A percentile compares a stretch with the other conserved stretches of the same genome.
Evolutionary conservation across 2,888 invertebrate genomes (phyloP).

Genomic region (Plebejus melissa): DNA sequence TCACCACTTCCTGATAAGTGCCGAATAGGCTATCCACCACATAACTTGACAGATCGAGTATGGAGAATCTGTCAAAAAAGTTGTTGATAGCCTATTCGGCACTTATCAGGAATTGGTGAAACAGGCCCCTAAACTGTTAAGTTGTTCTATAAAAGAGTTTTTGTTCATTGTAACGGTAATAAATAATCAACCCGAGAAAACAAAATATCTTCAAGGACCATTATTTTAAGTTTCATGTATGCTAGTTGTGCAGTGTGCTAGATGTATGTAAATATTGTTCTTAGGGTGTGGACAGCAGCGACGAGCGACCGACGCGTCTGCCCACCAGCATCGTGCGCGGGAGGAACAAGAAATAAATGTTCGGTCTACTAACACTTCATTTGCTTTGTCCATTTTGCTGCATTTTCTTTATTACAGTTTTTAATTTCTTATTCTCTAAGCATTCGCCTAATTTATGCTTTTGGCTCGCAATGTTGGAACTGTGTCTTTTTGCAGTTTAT

Average conservation of each 20-base stretch:
- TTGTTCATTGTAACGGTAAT: neutral
- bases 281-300: conserved; percentile 71
- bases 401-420: neutral
- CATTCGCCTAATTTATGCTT: neutral
- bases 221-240: neutral
- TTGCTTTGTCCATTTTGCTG: neutral
- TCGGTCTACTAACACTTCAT: conserved; percentile 43
- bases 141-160: neutral
- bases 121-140: neutral
- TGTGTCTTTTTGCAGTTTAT: neutral
- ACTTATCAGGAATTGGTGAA: too few species aligned
- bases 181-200: neutral
- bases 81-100: too few species aligned
- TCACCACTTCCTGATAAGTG: too few species aligned
- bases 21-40: too few species aligned
- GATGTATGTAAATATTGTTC: conserved; percentile 27
- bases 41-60: too few species aligned
- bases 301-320: conserved; percentile 61
- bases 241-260: conserved; percentile 18
- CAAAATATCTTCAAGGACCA: neutral
- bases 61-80: too few species aligned
- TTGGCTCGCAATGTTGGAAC: neutral
- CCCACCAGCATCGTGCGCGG: conserved; percentile 68
- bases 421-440: neutral
- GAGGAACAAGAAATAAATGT: conserved; percentile 76